Base-by-base conservation (phyloP, 2,797 vertebrate species). In the Centroberyx gerrardi region DNA sequence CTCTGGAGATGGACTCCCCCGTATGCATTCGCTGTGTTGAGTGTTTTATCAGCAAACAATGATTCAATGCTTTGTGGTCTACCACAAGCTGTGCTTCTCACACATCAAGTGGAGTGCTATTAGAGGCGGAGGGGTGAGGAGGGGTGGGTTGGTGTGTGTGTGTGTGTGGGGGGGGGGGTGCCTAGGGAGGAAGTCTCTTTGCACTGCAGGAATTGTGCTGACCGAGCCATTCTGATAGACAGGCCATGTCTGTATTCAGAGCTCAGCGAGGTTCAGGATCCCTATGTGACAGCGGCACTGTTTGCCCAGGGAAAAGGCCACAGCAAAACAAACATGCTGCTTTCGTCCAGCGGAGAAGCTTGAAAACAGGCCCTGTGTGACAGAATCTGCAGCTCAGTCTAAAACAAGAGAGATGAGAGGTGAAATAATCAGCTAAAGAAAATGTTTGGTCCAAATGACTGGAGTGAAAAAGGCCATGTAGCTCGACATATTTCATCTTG, bases 11-110 rank as follows among this genome's bases (percentile, higher is more conserved):
- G 79, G 86, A 90, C 83, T 85, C 82, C 72, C 22, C 83, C 55
- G 29, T 82, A 74, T 38, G 38, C 78, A 51, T 86, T 85, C 73
- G 33, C 82, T 65, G 87, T 80, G 90, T 84, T 87, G 89, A 92
- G 87, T 91, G 90, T 92, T 93, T 91, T 88, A 93, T 89, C 88
- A 87, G 87, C 89, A 90, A 92, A 92, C 90, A 91, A 88, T 83
- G 90, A 90, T 90, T 91, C 83, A 87, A 84, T 90, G 88, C 80
- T 81, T 89, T 91, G 89, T 83, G 90, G 92, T 92, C 81, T 83
- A 91, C 86, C 91, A 83, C 88, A 91, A 87, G 87, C 88, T 88
- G 90, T 62, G 87, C 87, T 88, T 83, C 92, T 90, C 87, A 90
- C 91, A 91, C 88, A 89, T 92, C 87, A 88, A 93, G 87, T 84